Base-by-base conservation (phyloP, 2,113 vertebrate genomes). In the Furnarius figulus region DNA sequence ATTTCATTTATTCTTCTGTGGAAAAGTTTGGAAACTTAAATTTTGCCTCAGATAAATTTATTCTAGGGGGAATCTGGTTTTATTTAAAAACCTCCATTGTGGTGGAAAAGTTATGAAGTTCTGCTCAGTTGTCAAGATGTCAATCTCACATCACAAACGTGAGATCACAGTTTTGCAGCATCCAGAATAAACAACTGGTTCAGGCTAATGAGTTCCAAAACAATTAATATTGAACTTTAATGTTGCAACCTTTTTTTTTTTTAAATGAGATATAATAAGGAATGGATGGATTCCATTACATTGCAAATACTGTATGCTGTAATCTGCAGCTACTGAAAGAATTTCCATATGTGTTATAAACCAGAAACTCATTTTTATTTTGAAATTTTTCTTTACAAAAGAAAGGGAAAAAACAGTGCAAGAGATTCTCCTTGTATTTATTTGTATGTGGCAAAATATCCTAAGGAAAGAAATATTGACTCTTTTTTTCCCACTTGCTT, bases 91-190 rank as follows among this genome's bases (percentile, higher is more conserved):
- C 12, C 12, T 25, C 30, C 49, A 5, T 88, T 94, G 70, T 84
- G 35, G 33, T 83, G 35, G 72, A 84, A 90, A 85, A 63, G n/a
- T 77, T 81, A 80, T 33, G 56, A 81, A 92, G 52, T 65, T 72
- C 79, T 90, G 17, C 28, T 90, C 28, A 53, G 47, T 63, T 96
- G 39, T 96, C 68, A 94, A 77, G 31, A 77, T 81, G 56, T 92
- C 65, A 84, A 81, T 87, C 56, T 84, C 90, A 92, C 85, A 75
- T 94, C 87, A 96, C 71, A 93, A 78, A 95, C 35, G 42, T 95
- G 82, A 91, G 79, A 90, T 95, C 90, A 92, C 78, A 78, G 65
- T 74, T 90, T 92, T 77, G 31, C 37, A 56, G 37, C 40, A 80
- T 87, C 96, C 92, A 92, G 91, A 91, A 94, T 70, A 94, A 92